phyloP scores from a whole-genome alignment of 1,140 invertebrate species.

The Lucilia cuprina region DNA sequence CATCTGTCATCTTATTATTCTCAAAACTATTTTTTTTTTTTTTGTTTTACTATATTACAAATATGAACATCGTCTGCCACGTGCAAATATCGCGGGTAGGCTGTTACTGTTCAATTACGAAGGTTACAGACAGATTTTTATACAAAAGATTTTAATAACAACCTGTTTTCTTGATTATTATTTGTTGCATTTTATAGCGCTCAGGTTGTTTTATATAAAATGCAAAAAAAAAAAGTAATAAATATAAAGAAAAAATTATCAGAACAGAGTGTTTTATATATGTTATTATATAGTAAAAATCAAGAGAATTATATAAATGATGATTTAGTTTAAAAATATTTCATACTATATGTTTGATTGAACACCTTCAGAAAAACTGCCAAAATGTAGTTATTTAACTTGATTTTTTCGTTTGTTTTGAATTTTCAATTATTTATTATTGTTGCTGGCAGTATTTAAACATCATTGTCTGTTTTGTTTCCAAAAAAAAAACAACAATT shows the following conservation, averaged over 20 bases:
- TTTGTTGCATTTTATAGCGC: neutral
- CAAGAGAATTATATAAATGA: too few relatives aligned
- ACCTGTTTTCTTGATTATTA: neutral
- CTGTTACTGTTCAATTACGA: neutral
- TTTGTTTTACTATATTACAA: neutral
- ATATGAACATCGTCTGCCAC: neutral
- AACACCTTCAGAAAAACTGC: neutral
- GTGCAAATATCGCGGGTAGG: neutral
- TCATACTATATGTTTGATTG: too few relatives aligned
- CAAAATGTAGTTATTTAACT: neutral
- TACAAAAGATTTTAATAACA: neutral
- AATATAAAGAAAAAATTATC: too few relatives aligned
- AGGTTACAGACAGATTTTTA: neutral
- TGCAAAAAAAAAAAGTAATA: neutral
- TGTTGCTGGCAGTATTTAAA: neutral
- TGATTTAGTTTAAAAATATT: too few relatives aligned
- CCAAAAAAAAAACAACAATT: slow-evolving; percentile 14
- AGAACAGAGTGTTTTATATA: neutral
- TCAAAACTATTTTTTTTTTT: neutral
- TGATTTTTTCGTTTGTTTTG: neutral
- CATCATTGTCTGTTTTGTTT: neutral
- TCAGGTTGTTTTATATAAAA: neutral
- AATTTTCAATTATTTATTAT: neutral
- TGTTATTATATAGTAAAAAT: too few relatives aligned
- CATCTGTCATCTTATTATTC: too few relatives aligned